A percentile compares a stretch with the other conserved stretches of the same genome.
These are phyloP conservation scores for Pteromalus puparum DNA, from an alignment of 1,140 invertebrate species.

Conservation along the genomic window DNA sequence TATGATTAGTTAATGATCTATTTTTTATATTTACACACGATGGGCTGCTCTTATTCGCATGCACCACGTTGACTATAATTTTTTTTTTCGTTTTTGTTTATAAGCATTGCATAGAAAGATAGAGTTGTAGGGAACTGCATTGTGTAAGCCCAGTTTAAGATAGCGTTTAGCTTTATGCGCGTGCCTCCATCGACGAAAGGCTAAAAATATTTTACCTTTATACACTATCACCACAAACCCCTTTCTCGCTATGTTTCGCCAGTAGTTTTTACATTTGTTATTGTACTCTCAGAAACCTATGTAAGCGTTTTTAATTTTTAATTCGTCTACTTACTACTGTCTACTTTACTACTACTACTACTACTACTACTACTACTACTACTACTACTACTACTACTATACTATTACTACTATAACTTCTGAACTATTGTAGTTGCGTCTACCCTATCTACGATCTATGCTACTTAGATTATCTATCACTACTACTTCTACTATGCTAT, in stretches of 20 bases:
- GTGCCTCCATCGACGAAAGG: constrained; percentile 37
- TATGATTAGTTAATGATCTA: constrained; percentile 26
- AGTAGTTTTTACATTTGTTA: constrained; percentile 54
- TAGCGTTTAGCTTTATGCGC: constrained; percentile 46
- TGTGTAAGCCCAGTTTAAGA: constrained; percentile 26
- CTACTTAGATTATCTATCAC: constrained; percentile 46
- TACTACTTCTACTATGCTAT: constrained; percentile 56
- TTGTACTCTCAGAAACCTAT: constrained; percentile 50
- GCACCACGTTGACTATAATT: constrained; percentile 36
- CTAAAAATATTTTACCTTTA: constrained; percentile 24
- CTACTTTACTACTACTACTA: constrained; percentile 24
- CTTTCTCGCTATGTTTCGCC: constrained; percentile 50
- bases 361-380: constrained; percentile 27
- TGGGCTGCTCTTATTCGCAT: constrained; percentile 9
- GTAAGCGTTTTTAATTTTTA: constrained; percentile 53
- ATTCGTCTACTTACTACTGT: constrained; percentile 47
- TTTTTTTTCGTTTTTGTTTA: constrained; percentile 30
- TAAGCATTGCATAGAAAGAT: constrained; percentile 31
- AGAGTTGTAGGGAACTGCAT: constrained; percentile 13
- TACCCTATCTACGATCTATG: constrained; percentile 50
- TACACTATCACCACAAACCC: constrained; percentile 42
- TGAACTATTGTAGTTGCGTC: constrained; percentile 45
- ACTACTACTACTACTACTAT: background rate
- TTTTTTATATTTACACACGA: constrained; percentile 21
- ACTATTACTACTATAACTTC: constrained; percentile 42